Evolutionary conservation across 2,888 invertebrate genomes (phyloP).

Genomic region (Drosophila aldrichi): DNA sequence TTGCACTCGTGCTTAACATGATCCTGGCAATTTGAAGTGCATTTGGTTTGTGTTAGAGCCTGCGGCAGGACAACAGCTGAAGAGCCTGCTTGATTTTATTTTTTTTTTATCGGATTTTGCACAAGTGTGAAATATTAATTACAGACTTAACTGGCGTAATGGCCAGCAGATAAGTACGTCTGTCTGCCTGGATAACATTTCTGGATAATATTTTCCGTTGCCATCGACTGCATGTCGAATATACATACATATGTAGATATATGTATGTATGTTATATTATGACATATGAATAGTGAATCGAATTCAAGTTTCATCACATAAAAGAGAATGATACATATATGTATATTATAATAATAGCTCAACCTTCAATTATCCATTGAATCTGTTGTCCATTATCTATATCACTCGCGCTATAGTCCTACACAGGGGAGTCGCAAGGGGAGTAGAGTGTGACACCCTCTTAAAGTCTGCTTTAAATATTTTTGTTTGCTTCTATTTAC

Average conservation of each 20-base stretch:
- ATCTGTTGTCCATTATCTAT: too few relatives aligned
- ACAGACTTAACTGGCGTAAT: not conserved
- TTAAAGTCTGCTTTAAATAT: too few relatives aligned
- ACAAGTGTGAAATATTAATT: constrained; percentile 1
- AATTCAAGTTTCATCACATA: not conserved
- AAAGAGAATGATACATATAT: too few relatives aligned
- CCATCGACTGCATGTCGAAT: not conserved
- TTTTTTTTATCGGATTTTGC: not conserved
- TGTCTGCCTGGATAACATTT: not conserved
- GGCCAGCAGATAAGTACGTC: not conserved
- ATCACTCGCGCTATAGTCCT: too few relatives aligned
- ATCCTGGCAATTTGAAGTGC: not conserved
- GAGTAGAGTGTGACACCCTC: too few relatives aligned
- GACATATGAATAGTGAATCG: not conserved
- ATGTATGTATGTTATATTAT: not conserved
- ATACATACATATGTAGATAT: too few relatives aligned
- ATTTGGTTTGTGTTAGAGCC: not conserved
- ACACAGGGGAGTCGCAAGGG: too few relatives aligned
- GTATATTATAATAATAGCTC: too few relatives aligned
- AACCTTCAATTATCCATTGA: too few relatives aligned
- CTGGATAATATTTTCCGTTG: not conserved
- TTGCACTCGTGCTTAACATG: not conserved
- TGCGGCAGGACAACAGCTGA: not conserved
- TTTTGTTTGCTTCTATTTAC: too few relatives aligned
- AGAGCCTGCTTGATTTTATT: too few relatives aligned